Evolutionary conservation across 1,140 invertebrate species (phyloP).

Genomic region (Plodia interpunctella): DNA sequence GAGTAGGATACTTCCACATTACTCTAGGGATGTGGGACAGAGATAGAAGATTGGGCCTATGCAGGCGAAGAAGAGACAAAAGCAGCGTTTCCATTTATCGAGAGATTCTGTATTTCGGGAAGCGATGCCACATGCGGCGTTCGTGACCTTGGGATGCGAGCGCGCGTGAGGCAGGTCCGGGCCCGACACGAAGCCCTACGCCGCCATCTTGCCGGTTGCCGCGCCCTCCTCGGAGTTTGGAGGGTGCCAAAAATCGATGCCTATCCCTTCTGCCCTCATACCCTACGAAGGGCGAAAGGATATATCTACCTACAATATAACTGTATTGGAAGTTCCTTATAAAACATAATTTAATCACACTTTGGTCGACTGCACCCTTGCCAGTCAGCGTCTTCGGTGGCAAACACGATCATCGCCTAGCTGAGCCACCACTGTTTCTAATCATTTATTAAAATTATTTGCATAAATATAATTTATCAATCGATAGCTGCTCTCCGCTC

Average conservation of each 20-base stretch:
- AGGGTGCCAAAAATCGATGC: constrained; percentile 73
- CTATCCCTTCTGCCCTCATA: constrained; percentile 52
- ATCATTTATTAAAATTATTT: no score
- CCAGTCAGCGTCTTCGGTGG: no score
- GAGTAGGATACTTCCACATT: constrained; percentile 47
- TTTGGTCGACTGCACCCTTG: not conserved
- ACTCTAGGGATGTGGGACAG: constrained; percentile 31
- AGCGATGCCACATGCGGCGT: constrained; percentile 45
- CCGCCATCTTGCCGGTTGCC: constrained; percentile 51
- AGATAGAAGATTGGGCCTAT: constrained; percentile 17
- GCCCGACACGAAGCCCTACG: constrained; percentile 18
- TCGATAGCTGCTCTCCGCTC: no score
- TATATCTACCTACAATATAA: constrained; percentile 19
- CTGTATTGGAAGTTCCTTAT: not conserved
- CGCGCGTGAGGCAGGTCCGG: constrained; percentile 70
- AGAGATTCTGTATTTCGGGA: constrained; percentile 67
- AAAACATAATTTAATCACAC: not conserved
- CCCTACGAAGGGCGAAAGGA: constrained; percentile 45
- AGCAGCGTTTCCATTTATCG: constrained; percentile 37
- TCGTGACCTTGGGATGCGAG: constrained; percentile 60
- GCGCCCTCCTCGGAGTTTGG: constrained; percentile 34
- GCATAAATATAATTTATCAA: no score
- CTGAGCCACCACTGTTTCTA: no score
- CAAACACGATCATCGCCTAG: no score
- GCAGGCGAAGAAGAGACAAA: constrained; percentile 31